A percentile compares a stretch with the other conserved stretches of the same genome.
Conservation (phyloP, 37 sponge, comb jelly and placozoan species). For the Corticium candelabrum region DNA sequence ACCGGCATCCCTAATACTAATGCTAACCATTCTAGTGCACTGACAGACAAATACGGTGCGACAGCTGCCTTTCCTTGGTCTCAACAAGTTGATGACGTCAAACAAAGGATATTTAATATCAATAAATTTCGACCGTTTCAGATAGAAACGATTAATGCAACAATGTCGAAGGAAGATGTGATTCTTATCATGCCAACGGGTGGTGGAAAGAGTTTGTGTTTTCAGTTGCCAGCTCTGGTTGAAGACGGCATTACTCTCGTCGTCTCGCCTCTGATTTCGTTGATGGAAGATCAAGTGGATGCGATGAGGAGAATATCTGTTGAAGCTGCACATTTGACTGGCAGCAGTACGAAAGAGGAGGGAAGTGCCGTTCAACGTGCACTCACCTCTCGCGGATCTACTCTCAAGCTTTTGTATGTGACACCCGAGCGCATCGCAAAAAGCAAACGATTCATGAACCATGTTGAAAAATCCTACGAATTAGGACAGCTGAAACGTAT, state of each 20-base stretch:
- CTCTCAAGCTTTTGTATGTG: conserved; percentile 73
- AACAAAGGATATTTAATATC: conserved; percentile 35
- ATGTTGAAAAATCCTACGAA: conserved; percentile 76
- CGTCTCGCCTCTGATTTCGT: conserved; percentile 80
- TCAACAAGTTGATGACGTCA: conserved; percentile 6
- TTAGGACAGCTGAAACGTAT: conserved; percentile 52
- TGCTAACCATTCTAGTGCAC: background rate
- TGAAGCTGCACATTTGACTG: conserved; percentile 43
- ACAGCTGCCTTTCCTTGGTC: conserved; percentile 47
- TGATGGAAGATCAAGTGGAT: conserved; percentile 90
- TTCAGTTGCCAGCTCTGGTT: conserved; percentile 80
- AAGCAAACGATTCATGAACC: conserved; percentile 72
- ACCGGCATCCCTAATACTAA: too few species aligned
- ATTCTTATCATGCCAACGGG: conserved; percentile 97
- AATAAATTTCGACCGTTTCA: conserved; percentile 68
- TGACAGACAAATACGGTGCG: conserved; percentile 31
- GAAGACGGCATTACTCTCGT: conserved; percentile 72
- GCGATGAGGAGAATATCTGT: conserved; percentile 50
- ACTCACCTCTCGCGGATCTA: conserved; percentile 35
- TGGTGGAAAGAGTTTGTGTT: conserved; percentile 95
- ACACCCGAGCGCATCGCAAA: conserved; percentile 88
- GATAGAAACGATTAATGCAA: conserved; percentile 57
- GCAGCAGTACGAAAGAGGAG: conserved; percentile 40
- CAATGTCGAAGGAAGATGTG: conserved; percentile 55
- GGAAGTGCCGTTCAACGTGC: conserved; percentile 24